These are phyloP conservation scores for Ariolimax columbianus DNA, from an alignment of 2,888 invertebrate species.

Conservation along the genomic window DNA sequence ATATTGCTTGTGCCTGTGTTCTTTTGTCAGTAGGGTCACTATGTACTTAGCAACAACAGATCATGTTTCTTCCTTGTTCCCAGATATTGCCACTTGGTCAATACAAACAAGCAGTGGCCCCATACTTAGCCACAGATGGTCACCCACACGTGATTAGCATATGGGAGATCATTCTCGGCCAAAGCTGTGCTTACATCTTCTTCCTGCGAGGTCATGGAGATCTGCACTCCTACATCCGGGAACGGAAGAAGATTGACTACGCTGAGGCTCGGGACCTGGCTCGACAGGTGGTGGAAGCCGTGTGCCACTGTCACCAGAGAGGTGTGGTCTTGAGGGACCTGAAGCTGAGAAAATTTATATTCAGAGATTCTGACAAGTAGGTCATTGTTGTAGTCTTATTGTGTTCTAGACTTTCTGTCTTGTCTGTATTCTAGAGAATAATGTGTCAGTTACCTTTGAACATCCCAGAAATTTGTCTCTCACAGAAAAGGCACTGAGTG, in stretches of 20 bases:
- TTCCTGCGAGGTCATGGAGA: conserved; percentile 91
- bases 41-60: neutral
- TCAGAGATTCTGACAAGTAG: conserved; percentile 94
- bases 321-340: conserved; percentile 96
- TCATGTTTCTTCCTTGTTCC: neutral
- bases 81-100: conserved; percentile 77
- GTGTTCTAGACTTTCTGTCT: too few relatives aligned
- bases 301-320: conserved; percentile 93
- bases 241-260: conserved; percentile 90
- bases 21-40: too few relatives aligned
- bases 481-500: too few relatives aligned
- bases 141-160: conserved; percentile 77
- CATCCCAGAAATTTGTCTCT: too few relatives aligned
- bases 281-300: conserved; percentile 93
- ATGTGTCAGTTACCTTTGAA: too few relatives aligned
- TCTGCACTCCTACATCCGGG: conserved; percentile 94
- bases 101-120: conserved; percentile 85
- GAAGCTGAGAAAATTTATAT: conserved; percentile 97
- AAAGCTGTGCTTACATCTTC: conserved; percentile 83
- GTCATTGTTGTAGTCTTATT: conserved; percentile 67
- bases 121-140: conserved; percentile 90
- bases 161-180: conserved; percentile 88
- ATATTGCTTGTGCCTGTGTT: too few relatives aligned
- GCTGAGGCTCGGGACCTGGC: conserved; percentile 91
- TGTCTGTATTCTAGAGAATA: too few relatives aligned